Conservation (phyloP, 2,797 vertebrate species). For the Eutrigla gurnardus region DNA sequence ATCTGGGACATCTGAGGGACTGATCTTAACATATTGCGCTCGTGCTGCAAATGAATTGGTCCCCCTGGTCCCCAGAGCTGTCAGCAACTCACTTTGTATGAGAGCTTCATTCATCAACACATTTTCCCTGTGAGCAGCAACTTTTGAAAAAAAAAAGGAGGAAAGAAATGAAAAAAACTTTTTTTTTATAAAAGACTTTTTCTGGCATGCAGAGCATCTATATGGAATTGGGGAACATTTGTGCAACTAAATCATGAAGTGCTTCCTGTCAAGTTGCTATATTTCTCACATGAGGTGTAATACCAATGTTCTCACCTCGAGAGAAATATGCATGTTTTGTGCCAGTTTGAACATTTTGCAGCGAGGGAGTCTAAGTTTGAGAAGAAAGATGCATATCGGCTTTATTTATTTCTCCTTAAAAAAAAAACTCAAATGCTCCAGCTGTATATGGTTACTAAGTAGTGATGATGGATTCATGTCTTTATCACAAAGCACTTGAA, state of each 20-base stretch:
- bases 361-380: background rate
- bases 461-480: too few species aligned
- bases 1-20: slow-evolving; percentile 78
- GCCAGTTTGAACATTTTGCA: background rate
- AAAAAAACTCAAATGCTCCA: too few species aligned
- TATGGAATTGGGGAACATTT: slow-evolving; percentile 24
- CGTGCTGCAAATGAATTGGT: slow-evolving; percentile 80
- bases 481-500: too few species aligned
- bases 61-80: slow-evolving; percentile 73
- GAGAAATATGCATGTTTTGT: background rate
- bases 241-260: slow-evolving; percentile 32
- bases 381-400: background rate
- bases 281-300: slow-evolving; percentile 11
- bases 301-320: background rate
- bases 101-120: slow-evolving; percentile 84
- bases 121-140: slow-evolving; percentile 67
- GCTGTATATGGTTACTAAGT: too few species aligned
- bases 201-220: slow-evolving; percentile 26
- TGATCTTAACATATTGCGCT: slow-evolving; percentile 76
- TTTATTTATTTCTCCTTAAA: background rate
- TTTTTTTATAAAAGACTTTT: slow-evolving; percentile 9
- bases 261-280: slow-evolving; percentile 6
- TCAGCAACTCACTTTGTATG: slow-evolving; percentile 83
- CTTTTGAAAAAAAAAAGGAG: slow-evolving; percentile 31
- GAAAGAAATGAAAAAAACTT: slow-evolving; percentile 47